Base-by-base conservation (phyloP, 2,888 invertebrate genomes). In the Elegia similella region DNA sequence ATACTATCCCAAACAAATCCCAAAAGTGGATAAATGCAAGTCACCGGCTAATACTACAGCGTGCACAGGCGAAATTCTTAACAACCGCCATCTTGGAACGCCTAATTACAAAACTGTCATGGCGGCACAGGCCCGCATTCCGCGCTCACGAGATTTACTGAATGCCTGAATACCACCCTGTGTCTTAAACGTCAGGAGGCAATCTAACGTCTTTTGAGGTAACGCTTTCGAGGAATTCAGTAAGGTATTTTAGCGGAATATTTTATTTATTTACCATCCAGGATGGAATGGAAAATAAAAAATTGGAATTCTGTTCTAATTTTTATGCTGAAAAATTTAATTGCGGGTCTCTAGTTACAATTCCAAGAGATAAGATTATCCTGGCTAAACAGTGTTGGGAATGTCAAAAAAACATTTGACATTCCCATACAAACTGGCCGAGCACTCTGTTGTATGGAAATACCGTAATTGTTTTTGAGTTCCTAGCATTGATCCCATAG, bases 101-200 rank as follows among this genome's bases (percentile, higher is more conserved):
- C 74, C 76, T 81, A 80, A 81, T 79, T 79, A 77, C 76, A 65
- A 74, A 78, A 67, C 76, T 78, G 82, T 80, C 80, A 78, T 76
- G 80, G 74, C 76, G 71, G 57, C 67, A 60, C 69, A 70, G 70
- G 65, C 73, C 70, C 70, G 75, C 79, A 80, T 79, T 78, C 80
- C 56, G 59, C 62, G 67, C 58, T 70, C 69, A 61, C 73, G 69
- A 73, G 74, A 78, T 78, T 78, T 78, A 79, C 73, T 63, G 65
- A 66, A 76, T 74, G 70, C 74, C 74, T 72, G 76, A 75, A 76
- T 75, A 68, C 77, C 75, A 46, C 68, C 70, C 74, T 67, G 73
- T 72, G 73, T 78, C 77, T 78, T 72, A 54, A 61, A 59, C 53
- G 59, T 52, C 38, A 53, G 23, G 56, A 23, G 44, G 32, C 38